A percentile compares a stretch with the other conserved stretches of the same genome.
phyloP scores from a whole-genome alignment of 1,140 invertebrate genomes.

The Atta cephalotes region DNA sequence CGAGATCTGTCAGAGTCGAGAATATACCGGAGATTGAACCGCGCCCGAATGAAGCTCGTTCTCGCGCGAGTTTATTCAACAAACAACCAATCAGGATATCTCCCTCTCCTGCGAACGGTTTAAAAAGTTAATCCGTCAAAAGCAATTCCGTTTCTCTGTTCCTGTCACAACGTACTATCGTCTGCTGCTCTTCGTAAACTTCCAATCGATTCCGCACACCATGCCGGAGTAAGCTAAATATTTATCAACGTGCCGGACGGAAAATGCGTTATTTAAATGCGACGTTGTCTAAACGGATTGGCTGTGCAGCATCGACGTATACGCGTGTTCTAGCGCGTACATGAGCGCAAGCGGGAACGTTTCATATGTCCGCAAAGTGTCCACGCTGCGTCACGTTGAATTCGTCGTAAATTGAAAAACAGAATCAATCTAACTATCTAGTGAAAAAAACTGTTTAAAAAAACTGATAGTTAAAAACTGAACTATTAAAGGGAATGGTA shows the following conservation, averaged over 20 bases:
- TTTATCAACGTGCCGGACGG: constrained; percentile 51
- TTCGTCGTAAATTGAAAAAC: not conserved
- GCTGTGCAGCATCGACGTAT: constrained; percentile 16
- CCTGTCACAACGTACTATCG: constrained; percentile 36
- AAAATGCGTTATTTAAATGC: constrained; percentile 59
- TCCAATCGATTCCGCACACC: constrained; percentile 40
- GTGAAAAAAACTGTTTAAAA: not conserved
- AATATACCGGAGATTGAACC: constrained; percentile 47
- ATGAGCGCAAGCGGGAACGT: constrained; percentile 2
- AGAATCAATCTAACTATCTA: not conserved
- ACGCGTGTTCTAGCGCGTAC: constrained; percentile 41
- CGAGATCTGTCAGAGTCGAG: not conserved
- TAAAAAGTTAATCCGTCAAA: constrained; percentile 65
- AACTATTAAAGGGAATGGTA: not conserved
- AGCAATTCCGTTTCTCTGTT: constrained; percentile 59
- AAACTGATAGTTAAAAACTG: not conserved
- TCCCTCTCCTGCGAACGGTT: constrained; percentile 14
- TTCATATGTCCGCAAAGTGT: constrained; percentile 13
- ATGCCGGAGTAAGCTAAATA: constrained; percentile 48
- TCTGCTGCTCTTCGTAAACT: constrained; percentile 26
- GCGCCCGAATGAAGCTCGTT: constrained; percentile 29
- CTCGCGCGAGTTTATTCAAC: constrained; percentile 53
- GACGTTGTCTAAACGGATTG: constrained; percentile 45
- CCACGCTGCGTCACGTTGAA: not conserved
- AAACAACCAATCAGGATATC: constrained; percentile 57